Percentiles rank a stretch among this genome's conserved stretches.
Evolutionary conservation across 2,113 vertebrate genomes (phyloP).

Genomic region (Mungos mungo): DNA sequence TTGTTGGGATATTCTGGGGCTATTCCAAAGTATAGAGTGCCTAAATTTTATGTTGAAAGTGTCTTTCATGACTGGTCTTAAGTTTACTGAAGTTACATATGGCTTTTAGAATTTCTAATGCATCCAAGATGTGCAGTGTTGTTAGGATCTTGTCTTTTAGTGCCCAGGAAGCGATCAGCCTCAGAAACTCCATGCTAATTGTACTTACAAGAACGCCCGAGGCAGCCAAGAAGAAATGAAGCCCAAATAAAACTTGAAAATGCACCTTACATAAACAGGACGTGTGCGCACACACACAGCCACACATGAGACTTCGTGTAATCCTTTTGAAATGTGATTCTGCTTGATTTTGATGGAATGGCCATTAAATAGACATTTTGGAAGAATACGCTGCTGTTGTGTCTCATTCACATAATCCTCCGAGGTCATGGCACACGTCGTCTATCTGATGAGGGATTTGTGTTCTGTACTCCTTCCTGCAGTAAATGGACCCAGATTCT

Average conservation of each 20-base stretch:
- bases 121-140: neutral
- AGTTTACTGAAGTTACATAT: constrained; percentile 40
- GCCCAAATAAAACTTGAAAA: constrained; percentile 39
- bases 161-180: neutral
- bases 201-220: neutral
- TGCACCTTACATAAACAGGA: constrained; percentile 18
- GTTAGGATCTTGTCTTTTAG: neutral
- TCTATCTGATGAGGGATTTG: constrained; percentile 48
- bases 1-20: constrained; percentile 73
- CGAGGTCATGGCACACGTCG: constrained; percentile 34
- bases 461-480: constrained; percentile 67
- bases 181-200: constrained; percentile 11
- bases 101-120: neutral
- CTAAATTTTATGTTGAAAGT: constrained; percentile 65
- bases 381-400: constrained; percentile 43
- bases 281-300: neutral
- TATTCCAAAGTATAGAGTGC: constrained; percentile 77
- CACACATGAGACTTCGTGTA: neutral
- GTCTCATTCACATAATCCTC: neutral
- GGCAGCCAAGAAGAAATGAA: constrained; percentile 6
- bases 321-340: constrained; percentile 57
- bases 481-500: constrained; percentile 70
- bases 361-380: constrained; percentile 38
- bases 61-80: constrained; percentile 57
- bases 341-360: constrained; percentile 58